Evolutionary conservation across 2,888 invertebrate genomes (phyloP).

Genomic region (Meta bourneti): DNA sequence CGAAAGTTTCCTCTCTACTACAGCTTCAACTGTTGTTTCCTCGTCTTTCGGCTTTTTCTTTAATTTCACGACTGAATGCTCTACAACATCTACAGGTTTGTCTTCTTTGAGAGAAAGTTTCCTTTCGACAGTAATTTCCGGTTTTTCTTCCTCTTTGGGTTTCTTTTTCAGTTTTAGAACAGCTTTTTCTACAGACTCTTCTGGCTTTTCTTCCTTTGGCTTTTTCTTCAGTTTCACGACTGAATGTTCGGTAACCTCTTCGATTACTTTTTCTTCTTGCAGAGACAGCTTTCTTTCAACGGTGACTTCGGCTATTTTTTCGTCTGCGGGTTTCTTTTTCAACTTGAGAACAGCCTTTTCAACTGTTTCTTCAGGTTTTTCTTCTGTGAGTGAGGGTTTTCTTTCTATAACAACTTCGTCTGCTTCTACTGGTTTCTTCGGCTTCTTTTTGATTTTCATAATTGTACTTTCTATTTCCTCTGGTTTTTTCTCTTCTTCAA

Average conservation of each 20-base stretch:
- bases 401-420: slow-evolving; percentile 26
- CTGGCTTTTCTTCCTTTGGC: slow-evolving; percentile 44
- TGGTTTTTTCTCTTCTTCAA: slow-evolving; percentile 23
- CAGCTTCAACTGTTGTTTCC: slow-evolving; percentile 51
- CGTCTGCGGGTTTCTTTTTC: slow-evolving; percentile 55
- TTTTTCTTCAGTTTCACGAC: slow-evolving; percentile 51
- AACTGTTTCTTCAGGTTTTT: slow-evolving; percentile 23
- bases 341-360: slow-evolving; percentile 16
- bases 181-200: slow-evolving; percentile 22
- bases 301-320: slow-evolving; percentile 16
- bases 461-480: slow-evolving; percentile 22
- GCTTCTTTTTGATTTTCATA: slow-evolving; percentile 56
- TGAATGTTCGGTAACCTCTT: slow-evolving; percentile 7
- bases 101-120: slow-evolving; percentile 45
- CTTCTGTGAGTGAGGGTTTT: background rate
- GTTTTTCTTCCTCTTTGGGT: slow-evolving; percentile 20
- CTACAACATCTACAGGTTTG: slow-evolving; percentile 32
- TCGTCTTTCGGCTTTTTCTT: slow-evolving; percentile 69
- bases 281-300: slow-evolving; percentile 10
- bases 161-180: slow-evolving; percentile 18
- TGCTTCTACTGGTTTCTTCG: slow-evolving; percentile 9
- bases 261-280: slow-evolving; percentile 14
- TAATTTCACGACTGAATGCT: slow-evolving; percentile 51
- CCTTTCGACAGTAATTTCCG: slow-evolving; percentile 37
- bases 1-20: slow-evolving; percentile 35